Conservation (phyloP, 2,797 vertebrate genomes). For the Tenualosa ilisha region DNA sequence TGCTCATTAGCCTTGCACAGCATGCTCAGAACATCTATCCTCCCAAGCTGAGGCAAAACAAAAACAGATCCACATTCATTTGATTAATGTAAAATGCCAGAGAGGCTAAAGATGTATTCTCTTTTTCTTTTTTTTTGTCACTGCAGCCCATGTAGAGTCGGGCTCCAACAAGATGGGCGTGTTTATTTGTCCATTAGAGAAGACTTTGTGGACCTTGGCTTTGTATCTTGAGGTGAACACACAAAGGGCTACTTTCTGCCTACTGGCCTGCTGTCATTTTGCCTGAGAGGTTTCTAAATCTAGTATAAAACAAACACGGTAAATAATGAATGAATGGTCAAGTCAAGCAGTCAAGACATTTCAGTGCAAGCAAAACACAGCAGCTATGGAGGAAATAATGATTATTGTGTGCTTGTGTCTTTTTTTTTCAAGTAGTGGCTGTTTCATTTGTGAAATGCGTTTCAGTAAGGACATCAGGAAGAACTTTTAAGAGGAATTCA, state of each 20-base stretch:
- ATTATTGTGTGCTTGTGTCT: background rate
- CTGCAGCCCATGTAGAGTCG: background rate
- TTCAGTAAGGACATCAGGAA: background rate
- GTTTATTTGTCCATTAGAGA: conserved; percentile 23
- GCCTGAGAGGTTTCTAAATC: conserved; percentile 50
- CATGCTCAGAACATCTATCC: conserved; percentile 54
- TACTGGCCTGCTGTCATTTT: conserved; percentile 44
- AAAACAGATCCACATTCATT: conserved; percentile 52
- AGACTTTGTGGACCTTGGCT: background rate
- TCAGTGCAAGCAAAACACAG: conserved; percentile 28
- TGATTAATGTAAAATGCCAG: conserved; percentile 47
- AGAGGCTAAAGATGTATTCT: conserved; percentile 36
- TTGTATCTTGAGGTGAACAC: background rate
- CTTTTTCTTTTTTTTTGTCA: background rate
- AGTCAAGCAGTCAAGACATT: conserved; percentile 39
- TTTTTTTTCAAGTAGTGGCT: background rate
- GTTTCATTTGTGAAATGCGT: background rate
- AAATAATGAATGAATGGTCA: conserved; percentile 53
- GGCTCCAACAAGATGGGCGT: conserved; percentile 12
- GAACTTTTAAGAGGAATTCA: background rate
- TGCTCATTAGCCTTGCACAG: conserved; percentile 58
- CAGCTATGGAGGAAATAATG: background rate
- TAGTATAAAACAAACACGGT: conserved; percentile 50
- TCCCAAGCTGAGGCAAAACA: conserved; percentile 43
- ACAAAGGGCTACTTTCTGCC: conserved; percentile 27